phyloP scores from a whole-genome alignment of 2,888 invertebrate genomes.

The Xestobium rufovillosum region DNA sequence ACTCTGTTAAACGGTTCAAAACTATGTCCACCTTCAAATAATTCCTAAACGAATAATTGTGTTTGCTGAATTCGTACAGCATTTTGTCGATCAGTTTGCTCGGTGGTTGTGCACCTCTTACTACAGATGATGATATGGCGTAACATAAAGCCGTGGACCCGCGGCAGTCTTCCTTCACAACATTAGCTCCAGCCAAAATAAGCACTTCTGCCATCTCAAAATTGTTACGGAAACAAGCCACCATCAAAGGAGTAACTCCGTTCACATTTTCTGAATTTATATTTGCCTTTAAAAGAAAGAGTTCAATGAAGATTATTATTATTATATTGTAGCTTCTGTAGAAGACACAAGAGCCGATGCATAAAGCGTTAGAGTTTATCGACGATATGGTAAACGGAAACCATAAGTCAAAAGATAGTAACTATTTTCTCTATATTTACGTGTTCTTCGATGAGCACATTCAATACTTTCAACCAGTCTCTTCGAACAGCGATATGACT shows the following conservation, averaged over 20 bases:
- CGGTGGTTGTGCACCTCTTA: constrained; percentile 31
- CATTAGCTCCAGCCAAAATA: constrained; percentile 32
- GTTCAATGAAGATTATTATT: background rate
- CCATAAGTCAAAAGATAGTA: no score
- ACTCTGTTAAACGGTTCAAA: no score
- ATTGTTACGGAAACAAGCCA: constrained; percentile 39
- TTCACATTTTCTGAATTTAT: constrained; percentile 33
- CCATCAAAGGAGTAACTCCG: constrained; percentile 40
- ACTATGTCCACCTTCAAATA: constrained; percentile 34
- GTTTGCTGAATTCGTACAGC: constrained; percentile 26
- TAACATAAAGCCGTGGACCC: constrained; percentile 40
- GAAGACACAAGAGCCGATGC: background rate
- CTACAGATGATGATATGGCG: constrained; percentile 35
- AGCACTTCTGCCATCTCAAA: constrained; percentile 31
- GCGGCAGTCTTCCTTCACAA: constrained; percentile 35
- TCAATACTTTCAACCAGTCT: constrained; percentile 38
- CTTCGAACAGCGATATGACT: constrained; percentile 39
- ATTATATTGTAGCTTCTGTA: background rate
- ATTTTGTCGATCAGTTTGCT: constrained; percentile 31
- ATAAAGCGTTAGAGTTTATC: no score
- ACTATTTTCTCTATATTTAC: no score
- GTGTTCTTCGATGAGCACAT: constrained; percentile 30
- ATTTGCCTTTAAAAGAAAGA: constrained; percentile 26
- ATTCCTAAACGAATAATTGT: constrained; percentile 27
- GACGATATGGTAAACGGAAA: no score